Base-by-base conservation (phyloP, 64 coral and sea anemone species). In the Pocillopora verrucosa region DNA sequence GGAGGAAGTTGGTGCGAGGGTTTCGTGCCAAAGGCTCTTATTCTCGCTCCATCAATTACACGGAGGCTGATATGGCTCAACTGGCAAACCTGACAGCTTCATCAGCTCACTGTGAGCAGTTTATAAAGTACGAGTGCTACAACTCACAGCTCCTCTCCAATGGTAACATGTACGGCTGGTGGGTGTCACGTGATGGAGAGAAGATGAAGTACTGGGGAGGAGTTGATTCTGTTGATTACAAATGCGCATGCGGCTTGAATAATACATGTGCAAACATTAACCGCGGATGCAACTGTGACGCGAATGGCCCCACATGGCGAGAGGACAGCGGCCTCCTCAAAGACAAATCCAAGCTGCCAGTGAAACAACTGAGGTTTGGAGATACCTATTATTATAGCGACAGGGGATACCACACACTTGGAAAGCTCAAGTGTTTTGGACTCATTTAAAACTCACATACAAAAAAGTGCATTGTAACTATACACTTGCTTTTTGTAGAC, bases 91-190 rank as follows among this genome's bases (percentile, higher is more conserved):
- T 92, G 15, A 30, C 86, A 1, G 9, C 30, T 56, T 65, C 59
- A 14, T 92, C 84, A 6, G 12, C 34, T 19, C 26, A 41, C 25
- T 92, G 91, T 37, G 76, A 92, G 72, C 91, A 92, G 68, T 82
- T 74, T 65, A 73, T 88, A n/a, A 88, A 75, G 56, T 88, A 61
- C 65, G 85, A 92, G 17, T 92, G 91, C 36, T 13, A 15, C 11
- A 19, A 19, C 4, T 73, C 59, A 13, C 9, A 10, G 0, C 17
- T 76, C 45, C 38, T 86, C 24, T 5, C 34, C 64, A 19, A 10
- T 22, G 65, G 62, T 15, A 4, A 86, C 13, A 13, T 6, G n/a
- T 67, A 86, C 78, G 62, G 89, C 16, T 85, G 74, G 88, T 84
- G 81, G 93, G 22, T 87, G 56, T 87, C 75, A 91, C 72, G 51